phyloP scores from a whole-genome alignment of 2,113 vertebrate genomes.

The Triplophysa dalaica region DNA sequence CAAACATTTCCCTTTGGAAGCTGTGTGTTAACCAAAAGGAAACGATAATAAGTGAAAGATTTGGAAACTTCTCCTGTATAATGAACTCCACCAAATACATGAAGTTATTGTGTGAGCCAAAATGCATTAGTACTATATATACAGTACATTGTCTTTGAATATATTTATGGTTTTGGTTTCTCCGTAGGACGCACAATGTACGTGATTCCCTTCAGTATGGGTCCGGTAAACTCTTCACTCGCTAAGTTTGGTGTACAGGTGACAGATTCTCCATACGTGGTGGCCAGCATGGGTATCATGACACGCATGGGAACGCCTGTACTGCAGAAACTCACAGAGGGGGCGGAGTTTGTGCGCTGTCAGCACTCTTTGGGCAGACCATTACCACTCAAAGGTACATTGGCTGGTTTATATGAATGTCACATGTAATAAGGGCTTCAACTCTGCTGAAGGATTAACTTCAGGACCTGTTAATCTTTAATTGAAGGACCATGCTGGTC shows the following conservation, averaged over 20 bases:
- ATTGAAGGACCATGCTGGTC: too few relatives aligned
- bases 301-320: conserved; percentile 86
- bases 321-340: conserved; percentile 77
- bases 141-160: neutral
- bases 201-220: conserved; percentile 97
- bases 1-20: too few relatives aligned
- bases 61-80: too few relatives aligned
- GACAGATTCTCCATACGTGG: conserved; percentile 94
- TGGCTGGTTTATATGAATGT: neutral
- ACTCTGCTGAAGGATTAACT: too few relatives aligned
- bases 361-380: conserved; percentile 94
- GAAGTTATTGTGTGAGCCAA: too few relatives aligned
- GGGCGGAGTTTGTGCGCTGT: conserved; percentile 88
- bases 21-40: too few relatives aligned
- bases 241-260: conserved; percentile 90
- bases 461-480: too few relatives aligned
- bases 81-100: too few relatives aligned
- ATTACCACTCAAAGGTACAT: conserved; percentile 85
- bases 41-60: too few relatives aligned
- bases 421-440: neutral
- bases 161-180: neutral
- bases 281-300: conserved; percentile 96
- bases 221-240: conserved; percentile 88
- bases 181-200: conserved; percentile 92
- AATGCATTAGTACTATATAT: too few relatives aligned